Evolutionary conservation across 2,797 vertebrate genomes (phyloP).

Genomic region (Hyperoplus lanceolatus): DNA sequence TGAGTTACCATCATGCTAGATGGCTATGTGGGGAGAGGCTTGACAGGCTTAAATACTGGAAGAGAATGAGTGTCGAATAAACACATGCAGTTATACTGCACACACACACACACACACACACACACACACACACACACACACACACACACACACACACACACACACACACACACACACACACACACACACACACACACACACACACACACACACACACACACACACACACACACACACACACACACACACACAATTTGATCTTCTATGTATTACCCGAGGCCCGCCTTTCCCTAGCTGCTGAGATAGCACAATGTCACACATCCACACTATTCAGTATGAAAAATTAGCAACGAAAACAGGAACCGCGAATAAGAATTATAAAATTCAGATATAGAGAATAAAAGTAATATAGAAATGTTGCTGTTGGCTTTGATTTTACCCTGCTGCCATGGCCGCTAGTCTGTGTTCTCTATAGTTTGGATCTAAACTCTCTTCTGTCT

Average conservation of each 20-base stretch:
- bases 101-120: background rate
- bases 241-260: slow-evolving; percentile 45
- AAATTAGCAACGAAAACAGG: slow-evolving; percentile 31
- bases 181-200: slow-evolving; percentile 11
- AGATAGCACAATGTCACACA: slow-evolving; percentile 59
- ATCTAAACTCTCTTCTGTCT: slow-evolving; percentile 13
- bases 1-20: background rate
- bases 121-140: slow-evolving; percentile 7
- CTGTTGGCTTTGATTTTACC: slow-evolving; percentile 31
- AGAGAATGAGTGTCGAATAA: slow-evolving; percentile 46
- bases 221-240: slow-evolving; percentile 9
- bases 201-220: slow-evolving; percentile 17
- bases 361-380: slow-evolving; percentile 9
- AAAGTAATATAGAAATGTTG: slow-evolving; percentile 6
- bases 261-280: slow-evolving; percentile 57
- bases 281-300: slow-evolving; percentile 50
- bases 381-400: slow-evolving; percentile 43
- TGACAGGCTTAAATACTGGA: slow-evolving; percentile 2
- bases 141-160: slow-evolving; percentile 16
- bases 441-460: slow-evolving; percentile 3
- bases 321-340: slow-evolving; percentile 36
- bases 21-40: background rate
- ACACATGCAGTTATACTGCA: slow-evolving; percentile 2
- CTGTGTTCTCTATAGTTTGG: slow-evolving; percentile 16
- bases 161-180: background rate